These are phyloP conservation scores for Eupithecia exiguata DNA, from an alignment of 2,888 invertebrate species.

Conservation along the genomic window DNA sequence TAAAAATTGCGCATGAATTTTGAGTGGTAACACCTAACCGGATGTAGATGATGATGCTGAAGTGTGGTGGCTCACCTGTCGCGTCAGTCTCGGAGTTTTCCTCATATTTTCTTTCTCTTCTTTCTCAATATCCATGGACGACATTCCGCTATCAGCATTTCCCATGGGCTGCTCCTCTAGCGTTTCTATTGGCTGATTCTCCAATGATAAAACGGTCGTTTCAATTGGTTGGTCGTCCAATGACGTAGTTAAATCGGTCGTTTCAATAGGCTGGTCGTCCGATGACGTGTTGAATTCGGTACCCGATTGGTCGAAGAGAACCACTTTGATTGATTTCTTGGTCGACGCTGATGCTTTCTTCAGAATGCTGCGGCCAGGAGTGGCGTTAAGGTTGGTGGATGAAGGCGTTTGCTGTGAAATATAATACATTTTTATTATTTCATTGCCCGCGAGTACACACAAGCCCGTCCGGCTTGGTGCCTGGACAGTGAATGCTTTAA, in stretches of 20 bases:
- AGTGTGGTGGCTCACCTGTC: slow-evolving; percentile 18
- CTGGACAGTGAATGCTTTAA: no score
- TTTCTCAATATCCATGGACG: slow-evolving; percentile 47
- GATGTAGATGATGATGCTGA: background rate
- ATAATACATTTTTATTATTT: background rate
- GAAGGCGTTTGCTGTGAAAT: slow-evolving; percentile 54
- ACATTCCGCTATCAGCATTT: slow-evolving; percentile 44
- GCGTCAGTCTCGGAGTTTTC: slow-evolving; percentile 38
- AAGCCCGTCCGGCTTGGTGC: background rate
- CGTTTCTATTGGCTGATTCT: background rate
- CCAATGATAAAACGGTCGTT: background rate
- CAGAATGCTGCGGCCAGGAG: slow-evolving; percentile 73
- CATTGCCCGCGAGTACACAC: background rate
- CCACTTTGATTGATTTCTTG: slow-evolving; percentile 69
- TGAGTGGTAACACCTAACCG: background rate
- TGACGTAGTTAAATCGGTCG: slow-evolving; percentile 34
- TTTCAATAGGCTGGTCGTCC: background rate
- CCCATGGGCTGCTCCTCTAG: background rate
- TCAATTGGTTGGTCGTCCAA: background rate
- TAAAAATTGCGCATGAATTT: background rate
- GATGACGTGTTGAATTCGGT: slow-evolving; percentile 33
- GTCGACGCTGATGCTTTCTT: slow-evolving; percentile 51
- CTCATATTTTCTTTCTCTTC: slow-evolving; percentile 57
- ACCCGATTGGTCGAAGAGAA: slow-evolving; percentile 57
- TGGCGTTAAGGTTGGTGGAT: slow-evolving; percentile 60